Conservation (phyloP, 2,113 vertebrate genomes). For the Lepus americanus region DNA sequence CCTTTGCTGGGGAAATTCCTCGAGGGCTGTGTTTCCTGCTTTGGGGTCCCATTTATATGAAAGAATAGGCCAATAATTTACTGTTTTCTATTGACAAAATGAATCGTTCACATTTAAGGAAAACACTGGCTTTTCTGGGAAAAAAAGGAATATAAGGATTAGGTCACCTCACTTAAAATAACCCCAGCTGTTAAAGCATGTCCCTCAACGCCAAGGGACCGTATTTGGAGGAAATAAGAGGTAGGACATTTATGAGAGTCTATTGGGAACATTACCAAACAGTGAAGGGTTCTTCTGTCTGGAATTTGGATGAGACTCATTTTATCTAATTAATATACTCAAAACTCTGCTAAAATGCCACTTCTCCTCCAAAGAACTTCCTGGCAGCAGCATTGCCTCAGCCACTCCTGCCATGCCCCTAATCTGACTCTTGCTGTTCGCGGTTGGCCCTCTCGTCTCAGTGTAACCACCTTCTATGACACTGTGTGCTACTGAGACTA, state of each 20-base stretch:
- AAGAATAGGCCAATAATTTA: background rate
- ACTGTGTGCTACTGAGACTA: background rate
- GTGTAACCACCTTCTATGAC: background rate
- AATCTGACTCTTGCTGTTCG: background rate
- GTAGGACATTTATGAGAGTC: background rate
- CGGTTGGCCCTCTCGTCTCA: background rate
- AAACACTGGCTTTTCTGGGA: background rate
- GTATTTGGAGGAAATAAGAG: background rate
- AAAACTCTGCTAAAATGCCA: slow-evolving; percentile 42
- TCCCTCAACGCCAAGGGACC: background rate
- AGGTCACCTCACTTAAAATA: background rate
- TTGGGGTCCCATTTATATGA: no score
- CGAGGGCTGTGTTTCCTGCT: no score
- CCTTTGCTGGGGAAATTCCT: background rate
- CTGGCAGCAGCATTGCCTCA: background rate
- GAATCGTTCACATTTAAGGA: background rate
- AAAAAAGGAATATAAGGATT: background rate
- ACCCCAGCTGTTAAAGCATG: background rate
- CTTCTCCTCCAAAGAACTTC: slow-evolving; percentile 35
- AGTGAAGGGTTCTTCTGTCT: background rate
- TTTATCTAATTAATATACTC: slow-evolving; percentile 4
- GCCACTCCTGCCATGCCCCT: background rate
- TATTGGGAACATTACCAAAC: background rate
- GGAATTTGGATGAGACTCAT: background rate
- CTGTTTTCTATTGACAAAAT: background rate